Evolutionary conservation across 2,113 vertebrate genomes (phyloP), one percentile per base, ranked within the genome.

Genomic region (Zapus hudsonius): DNA sequence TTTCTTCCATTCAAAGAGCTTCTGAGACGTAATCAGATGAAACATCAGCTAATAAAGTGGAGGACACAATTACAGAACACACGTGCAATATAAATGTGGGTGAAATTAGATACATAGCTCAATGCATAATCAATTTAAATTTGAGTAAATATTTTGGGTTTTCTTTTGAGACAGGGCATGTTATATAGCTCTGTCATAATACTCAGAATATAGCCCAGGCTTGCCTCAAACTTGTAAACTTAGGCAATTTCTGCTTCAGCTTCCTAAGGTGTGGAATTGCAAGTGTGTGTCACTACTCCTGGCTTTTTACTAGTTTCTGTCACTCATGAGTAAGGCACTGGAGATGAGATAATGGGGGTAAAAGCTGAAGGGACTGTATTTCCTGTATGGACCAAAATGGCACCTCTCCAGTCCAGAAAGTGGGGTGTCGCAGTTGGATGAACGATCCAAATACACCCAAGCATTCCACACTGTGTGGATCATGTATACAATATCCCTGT

Each of bases 131-230:
- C 12, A 5, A 89, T 76, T 91, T 91, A 52, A 76, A 87, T 88
- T 92, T 90, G 59, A 90, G 33, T 83, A 64, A 92, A 42, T 80
- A 47, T 83, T 76, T 90, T 80, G 7, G 59, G 59, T 13, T 79
- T 57, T 36, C 4, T 80, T 66, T 67, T 66, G 55, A 70, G 15
- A 55, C 7, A 31, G 23, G n/a, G 16, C 38, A 55, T 55, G 22
- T 16, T 84, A 47, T 61, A 23, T 55, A 69, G 16, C 22, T 52
- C 31, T 69, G 33, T 7, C 15, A 47, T 69, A 64, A 15, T 36
- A 84, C 2, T 29, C 17, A 52, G 15, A 52, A 16, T 20, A 2
- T 38, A 69, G 22, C 47, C 27, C 44, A 69, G 23, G 29, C 8
- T 52, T 4, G 15, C 33, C 23, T 38, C 44, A 70, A n/a, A 70